Evolutionary conservation across 2,113 vertebrate genomes (phyloP), one percentile per base, ranked within the genome.

Genomic region (Lates calcarifer): DNA sequence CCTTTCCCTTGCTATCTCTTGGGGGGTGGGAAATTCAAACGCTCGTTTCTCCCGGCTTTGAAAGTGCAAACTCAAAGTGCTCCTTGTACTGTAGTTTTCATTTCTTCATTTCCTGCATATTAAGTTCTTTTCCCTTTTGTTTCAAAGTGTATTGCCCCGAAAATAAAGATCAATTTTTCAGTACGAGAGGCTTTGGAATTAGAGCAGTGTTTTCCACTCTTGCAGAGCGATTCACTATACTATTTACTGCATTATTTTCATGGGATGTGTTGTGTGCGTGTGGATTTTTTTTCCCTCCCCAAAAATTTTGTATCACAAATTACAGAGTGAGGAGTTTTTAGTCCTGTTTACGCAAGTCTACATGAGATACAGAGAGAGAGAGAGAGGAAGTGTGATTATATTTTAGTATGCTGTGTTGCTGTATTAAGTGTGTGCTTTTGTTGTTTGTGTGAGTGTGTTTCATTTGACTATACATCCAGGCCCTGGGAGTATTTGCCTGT

Each of bases 91-190:
- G 89, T 92, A 92, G 90, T 92, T 91, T 93, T 94, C 91, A 93
- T 93, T 93, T 93, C 91, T 92, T 94, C 92, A 93, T 94, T 93
- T 92, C 91, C 91, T 94, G 90, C 93, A 94, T 93, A 94, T 94
- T 93, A 93, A 93, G 90, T 93, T 93, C 84, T 86, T 91, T 84
- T 87, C 84, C 88, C 88, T 84, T 92, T 93, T 93, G 91, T 94
- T 91, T 94, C 91, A 93, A 91, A 93, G 91, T 89, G 75, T 87
- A 90, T 93, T 85, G 90, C 91, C 90, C 90, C 22, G 79, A 92
- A 92, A 93, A 91, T 91, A 91, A 92, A 90, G 90, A 91, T 94
- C 86, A 88, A 91, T 93, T 92, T 93, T 94, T 94, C 89, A 93
- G 92, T 82, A 81, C 20, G 81, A 77, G 79, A 91, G 85, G 88